These are phyloP conservation scores for Neuroterus valhalla DNA, from an alignment of 1,140 invertebrate species.

Conservation along the genomic window DNA sequence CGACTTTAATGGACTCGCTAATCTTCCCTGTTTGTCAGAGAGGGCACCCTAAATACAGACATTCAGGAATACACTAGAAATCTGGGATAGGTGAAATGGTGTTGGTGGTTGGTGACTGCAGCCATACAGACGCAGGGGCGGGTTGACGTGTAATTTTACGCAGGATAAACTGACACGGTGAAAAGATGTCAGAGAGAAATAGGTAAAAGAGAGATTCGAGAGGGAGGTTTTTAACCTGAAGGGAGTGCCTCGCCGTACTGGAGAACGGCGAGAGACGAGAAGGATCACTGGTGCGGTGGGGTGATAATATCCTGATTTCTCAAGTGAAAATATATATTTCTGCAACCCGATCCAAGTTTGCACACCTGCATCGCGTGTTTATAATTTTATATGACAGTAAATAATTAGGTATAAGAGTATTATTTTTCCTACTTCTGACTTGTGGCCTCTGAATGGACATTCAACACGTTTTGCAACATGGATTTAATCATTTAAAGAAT, in stretches of 20 bases:
- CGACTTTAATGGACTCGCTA: slow-evolving; percentile 77
- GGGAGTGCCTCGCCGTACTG: slow-evolving; percentile 28
- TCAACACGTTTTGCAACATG: too few relatives aligned
- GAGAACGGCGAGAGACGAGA: slow-evolving; percentile 41
- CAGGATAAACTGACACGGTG: slow-evolving; percentile 47
- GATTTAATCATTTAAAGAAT: too few relatives aligned
- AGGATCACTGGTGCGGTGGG: slow-evolving; percentile 72
- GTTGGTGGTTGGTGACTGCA: slow-evolving; percentile 44
- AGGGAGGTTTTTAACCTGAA: slow-evolving; percentile 30
- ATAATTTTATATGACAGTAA: neutral
- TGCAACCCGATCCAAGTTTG: slow-evolving; percentile 46
- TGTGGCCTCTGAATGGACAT: too few relatives aligned
- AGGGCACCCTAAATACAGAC: slow-evolving; percentile 60
- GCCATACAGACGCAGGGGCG: slow-evolving; percentile 36
- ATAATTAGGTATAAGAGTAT: neutral
- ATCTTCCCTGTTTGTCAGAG: slow-evolving; percentile 73
- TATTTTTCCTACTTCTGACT: too few relatives aligned
- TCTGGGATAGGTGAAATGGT: slow-evolving; percentile 41
- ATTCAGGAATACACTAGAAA: slow-evolving; percentile 46
- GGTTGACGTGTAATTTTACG: slow-evolving; percentile 58
- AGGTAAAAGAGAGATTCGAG: slow-evolving; percentile 39
- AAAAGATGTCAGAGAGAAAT: neutral
- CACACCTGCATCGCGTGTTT: slow-evolving; percentile 1
- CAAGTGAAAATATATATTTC: slow-evolving; percentile 71
- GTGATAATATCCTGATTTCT: slow-evolving; percentile 75